Percentiles rank a stretch among this genome's conserved stretches.
phyloP scores from a whole-genome alignment of 2,797 vertebrate genomes.

The Chrosomus eos region DNA sequence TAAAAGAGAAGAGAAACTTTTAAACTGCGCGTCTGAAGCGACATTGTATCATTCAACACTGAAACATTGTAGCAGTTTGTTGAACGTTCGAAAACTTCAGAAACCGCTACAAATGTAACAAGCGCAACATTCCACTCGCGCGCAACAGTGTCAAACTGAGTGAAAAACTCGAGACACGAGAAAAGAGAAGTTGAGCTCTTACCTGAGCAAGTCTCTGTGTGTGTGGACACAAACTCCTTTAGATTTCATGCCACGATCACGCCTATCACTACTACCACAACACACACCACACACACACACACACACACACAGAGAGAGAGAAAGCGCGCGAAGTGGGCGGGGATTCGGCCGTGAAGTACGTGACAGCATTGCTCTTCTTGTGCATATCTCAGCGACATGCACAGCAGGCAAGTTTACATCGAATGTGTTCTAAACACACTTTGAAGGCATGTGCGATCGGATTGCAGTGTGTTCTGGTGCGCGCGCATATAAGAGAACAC shows the following conservation, averaged over 20 bases:
- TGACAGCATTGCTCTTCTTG: conserved; percentile 4
- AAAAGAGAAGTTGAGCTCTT: neutral
- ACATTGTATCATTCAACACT: neutral
- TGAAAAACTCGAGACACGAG: neutral
- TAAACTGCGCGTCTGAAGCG: neutral
- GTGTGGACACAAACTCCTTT: neutral
- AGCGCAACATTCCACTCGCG: neutral
- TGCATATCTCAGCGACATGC: neutral
- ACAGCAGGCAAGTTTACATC: neutral
- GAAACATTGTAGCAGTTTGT: neutral
- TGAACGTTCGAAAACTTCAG: conserved; percentile 12
- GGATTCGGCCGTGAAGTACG: neutral
- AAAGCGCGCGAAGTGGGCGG: conserved; percentile 6
- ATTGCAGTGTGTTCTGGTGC: neutral
- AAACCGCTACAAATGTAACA: neutral
- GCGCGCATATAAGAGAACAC: neutral
- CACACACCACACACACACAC: neutral
- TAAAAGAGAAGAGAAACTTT: neutral
- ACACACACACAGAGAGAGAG: no score
- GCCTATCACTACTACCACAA: neutral
- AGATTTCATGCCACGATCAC: neutral
- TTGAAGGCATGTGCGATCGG: neutral
- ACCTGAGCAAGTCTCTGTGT: conserved; percentile 10
- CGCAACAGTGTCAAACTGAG: neutral
- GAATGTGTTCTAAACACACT: neutral